phyloP scores from a whole-genome alignment of 1,140 invertebrate species.

The Hestina assimilis region DNA sequence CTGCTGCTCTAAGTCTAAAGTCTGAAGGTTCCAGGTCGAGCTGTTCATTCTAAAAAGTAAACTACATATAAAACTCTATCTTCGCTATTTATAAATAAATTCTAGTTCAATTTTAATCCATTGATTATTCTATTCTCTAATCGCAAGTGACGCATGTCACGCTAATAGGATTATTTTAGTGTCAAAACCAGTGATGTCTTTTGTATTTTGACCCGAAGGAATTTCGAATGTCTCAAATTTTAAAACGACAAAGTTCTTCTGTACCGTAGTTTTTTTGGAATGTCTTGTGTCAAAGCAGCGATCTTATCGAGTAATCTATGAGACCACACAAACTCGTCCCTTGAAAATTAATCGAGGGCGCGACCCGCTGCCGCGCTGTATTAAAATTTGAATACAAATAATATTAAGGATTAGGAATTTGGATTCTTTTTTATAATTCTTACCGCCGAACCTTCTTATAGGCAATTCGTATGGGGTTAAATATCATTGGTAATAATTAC shows the following conservation, averaged over 20 bases:
- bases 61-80: too few species aligned
- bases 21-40: too few species aligned
- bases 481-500: too few species aligned
- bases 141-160: constrained; percentile 42
- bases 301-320: constrained; percentile 49
- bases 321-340: constrained; percentile 44
- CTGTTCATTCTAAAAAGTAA: too few species aligned
- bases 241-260: not conserved
- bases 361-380: not conserved
- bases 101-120: not conserved
- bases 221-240: constrained; percentile 12
- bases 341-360: constrained; percentile 16
- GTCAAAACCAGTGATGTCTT: constrained; percentile 22
- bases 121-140: constrained; percentile 1
- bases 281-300: constrained; percentile 24
- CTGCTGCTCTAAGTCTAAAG: too few species aligned
- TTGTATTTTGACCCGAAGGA: constrained; percentile 21
- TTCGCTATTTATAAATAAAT: too few species aligned
- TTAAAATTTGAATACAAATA: constrained; percentile 15
- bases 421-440: too few species aligned
- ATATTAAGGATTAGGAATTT: constrained; percentile 4
- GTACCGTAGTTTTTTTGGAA: constrained; percentile 10
- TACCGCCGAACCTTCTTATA: too few species aligned
- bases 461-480: too few species aligned
- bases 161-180: constrained; percentile 61